These are phyloP conservation scores for Rhabdophis nuchalis DNA, from an alignment of 2,797 vertebrate species.

Conservation along the genomic window DNA sequence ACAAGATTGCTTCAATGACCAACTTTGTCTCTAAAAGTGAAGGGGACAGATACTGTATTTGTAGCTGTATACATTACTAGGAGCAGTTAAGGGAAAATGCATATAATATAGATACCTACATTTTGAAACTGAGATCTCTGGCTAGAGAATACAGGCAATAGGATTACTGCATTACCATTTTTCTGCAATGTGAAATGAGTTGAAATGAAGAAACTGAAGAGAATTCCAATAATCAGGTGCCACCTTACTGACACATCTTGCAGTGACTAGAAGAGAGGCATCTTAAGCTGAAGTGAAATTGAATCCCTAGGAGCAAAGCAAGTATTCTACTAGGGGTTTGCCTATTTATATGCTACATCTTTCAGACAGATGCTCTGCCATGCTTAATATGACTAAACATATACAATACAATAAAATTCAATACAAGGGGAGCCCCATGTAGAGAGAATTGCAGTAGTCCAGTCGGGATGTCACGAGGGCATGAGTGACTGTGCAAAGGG, in stretches of 20 bases:
- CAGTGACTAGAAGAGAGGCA: not conserved
- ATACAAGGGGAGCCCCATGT: too few relatives aligned
- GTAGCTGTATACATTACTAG: not conserved
- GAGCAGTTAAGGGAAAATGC: not conserved
- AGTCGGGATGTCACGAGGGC: too few relatives aligned
- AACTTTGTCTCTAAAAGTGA: not conserved
- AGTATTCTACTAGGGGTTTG: not conserved
- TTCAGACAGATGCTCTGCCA: not conserved
- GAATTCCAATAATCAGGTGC: not conserved
- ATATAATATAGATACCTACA: not conserved
- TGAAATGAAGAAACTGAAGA: not conserved
- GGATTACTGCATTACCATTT: not conserved
- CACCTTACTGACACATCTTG: not conserved
- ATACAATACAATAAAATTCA: too few relatives aligned
- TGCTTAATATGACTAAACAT: not conserved
- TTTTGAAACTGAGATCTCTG: not conserved
- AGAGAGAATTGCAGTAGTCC: too few relatives aligned
- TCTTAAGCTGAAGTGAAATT: not conserved
- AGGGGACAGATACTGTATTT: not conserved
- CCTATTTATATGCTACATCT: not conserved
- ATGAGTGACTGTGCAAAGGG: too few relatives aligned
- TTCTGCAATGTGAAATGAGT: not conserved
- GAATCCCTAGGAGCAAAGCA: not conserved
- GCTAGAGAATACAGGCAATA: not conserved
- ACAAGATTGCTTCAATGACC: not conserved